Evolutionary conservation across 2,797 vertebrate genomes (phyloP), one percentile per base, ranked within the genome.

Genomic region (Coregonus suidteri): DNA sequence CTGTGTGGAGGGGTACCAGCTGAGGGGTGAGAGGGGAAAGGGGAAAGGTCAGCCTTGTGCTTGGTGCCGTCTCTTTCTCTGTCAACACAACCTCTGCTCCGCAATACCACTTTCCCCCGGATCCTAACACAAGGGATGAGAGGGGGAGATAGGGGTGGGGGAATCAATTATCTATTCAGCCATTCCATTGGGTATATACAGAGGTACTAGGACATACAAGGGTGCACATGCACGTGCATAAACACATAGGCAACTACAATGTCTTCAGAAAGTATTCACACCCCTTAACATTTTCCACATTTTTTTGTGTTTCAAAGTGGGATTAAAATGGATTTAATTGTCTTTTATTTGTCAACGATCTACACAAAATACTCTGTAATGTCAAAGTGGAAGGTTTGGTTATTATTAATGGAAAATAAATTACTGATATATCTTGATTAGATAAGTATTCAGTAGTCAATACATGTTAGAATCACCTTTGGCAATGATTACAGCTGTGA

Each of bases 81-180:
- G 89, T 91, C 91, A 92, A 91, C 91, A 91, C 91, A 88, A 85
- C 88, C 88, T 87, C 90, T 90, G 88, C 84, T 89, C 86, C 75
- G 82, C 84, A 82, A 89, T 83, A 79, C 70, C 74, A 73, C 87
- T 89, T 87, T 82, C 85, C n/a, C 81, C 84, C 78, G 76, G 78
- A 90, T 89, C 85, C 37, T 75, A 69, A 73, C 56, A 52, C 6
- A 25, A 80, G 81, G 71, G 69, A 67, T 18, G 51, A 79, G 62
- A 16, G 37, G 77, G 56, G 74, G 77, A 1, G 59, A 83, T 79
- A 62, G 68, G 69, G 37, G 37, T 76, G 84, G 75, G 82, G 81
- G 75, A 82, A 82, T 87, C 83, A 84, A 82, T 91, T 91, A 90
- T 84, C 83, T 78, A 75, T 87, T 78, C 59, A 62, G 80, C 78